Evolutionary conservation across 2,888 invertebrate genomes (phyloP), one percentile per base, ranked within the genome.

Genomic region (Catocala fraxini): DNA sequence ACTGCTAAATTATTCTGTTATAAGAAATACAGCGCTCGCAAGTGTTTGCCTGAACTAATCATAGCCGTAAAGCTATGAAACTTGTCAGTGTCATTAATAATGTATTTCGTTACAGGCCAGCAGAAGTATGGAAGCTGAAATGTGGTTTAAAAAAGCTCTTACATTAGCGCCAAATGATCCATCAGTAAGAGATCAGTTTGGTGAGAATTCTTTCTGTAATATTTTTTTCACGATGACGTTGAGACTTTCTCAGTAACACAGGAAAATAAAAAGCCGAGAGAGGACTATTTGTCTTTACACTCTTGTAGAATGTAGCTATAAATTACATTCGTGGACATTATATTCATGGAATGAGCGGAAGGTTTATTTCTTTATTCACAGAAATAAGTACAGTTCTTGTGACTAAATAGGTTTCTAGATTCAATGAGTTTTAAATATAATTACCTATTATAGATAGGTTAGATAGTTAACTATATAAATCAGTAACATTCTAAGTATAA

Each of bases 161-260:
- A 95, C 96, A 72, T 92, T 98, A 79, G 98, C 98, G 63, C 98
- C 98, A 25, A 95, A 96, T 70, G 98, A 98, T 88, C 96, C 97
- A 12, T 96, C 96, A 78, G 97, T 98, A 53, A 96, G 97, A 89
- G 97, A 98, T 91, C 98, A 98, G 91, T 98, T 98, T 89, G 98
- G 98, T 94, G 82, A 88, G 89, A 41, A 39, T 13, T 75, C 10
- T 51, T 49, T 35, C 63, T 59, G 6, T 12, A 45, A 48, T 56
- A 51, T 42, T 59, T 55, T 41, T 51, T 56, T 56, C 12, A 39
- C 10, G 11, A 15, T 48, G 48, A 48, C 25, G 12, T 45, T 7
- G 25, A 42, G n/a, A 12, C 41, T 12, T 48, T 56, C 41, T 57
- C 51, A 13, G 48, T 35, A 51, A 51, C 48, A 43, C 7, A 15